Evolutionary conservation across 1,140 invertebrate genomes (phyloP), one percentile per base, ranked within the genome.

Genomic region (Eriosoma lanigerum): DNA sequence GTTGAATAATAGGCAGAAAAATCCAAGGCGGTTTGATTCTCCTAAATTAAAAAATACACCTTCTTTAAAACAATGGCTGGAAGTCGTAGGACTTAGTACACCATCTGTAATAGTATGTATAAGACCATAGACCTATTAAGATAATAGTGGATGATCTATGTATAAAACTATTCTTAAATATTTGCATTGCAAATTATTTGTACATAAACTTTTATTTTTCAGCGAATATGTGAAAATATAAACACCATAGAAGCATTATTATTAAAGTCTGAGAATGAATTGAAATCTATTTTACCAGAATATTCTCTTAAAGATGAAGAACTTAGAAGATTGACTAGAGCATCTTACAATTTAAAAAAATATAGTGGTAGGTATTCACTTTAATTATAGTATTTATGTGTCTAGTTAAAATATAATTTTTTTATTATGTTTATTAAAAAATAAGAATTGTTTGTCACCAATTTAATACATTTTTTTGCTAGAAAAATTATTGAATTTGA

Each of bases 41-140:
- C 84, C 87, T 60, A 90, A 92, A 83, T 86, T 91, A 81, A 85
- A 88, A 83, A 87, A 90, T 83, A 88, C 91, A 86, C 92, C 94
- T 46, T 92, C 92, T 66, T 87, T 96, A 84, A 88, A 90, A 85
- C 93, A 96, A 86, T 98, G 96, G 96, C 88, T 98, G 17, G 89
- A 92, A 82, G 93, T 98, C 70, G 96, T 98, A 52, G 95, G 95
- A 56, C 89, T 95, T 24, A 89, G 89, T 56, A 87, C 89, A 82
- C 89, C 91, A 82, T 90, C 91, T 68, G 90, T 93, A 80, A 88
- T 91, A 88, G 92, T 93, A 86, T 84, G 84, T 73, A 78, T 70
- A 80, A 29, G 26, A 32, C 58, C 60, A 81, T 72, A 38, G 24
- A n/a, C n/a, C n/a, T n/a, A n/a, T n/a, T n/a, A n/a, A n/a, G n/a